Conservation (phyloP, 2,113 vertebrate species). For the Neogobius melanostomus region DNA sequence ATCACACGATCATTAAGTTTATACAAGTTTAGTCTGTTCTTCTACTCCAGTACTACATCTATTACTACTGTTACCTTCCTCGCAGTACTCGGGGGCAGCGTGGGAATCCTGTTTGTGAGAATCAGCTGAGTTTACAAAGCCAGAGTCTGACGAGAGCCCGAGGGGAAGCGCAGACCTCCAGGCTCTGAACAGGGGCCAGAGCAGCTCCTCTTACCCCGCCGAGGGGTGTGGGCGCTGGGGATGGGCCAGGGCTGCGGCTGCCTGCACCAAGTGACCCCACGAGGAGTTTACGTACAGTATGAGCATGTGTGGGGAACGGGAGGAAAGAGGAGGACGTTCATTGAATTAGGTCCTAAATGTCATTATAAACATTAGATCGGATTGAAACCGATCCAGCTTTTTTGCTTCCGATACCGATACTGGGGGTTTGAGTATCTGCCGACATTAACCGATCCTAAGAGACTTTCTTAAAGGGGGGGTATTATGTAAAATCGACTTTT, state of each 20-base stretch:
- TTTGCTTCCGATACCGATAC: too few relatives aligned
- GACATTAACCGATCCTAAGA: too few relatives aligned
- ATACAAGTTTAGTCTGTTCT: background rate
- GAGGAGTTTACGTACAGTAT: too few relatives aligned
- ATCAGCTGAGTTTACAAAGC: background rate
- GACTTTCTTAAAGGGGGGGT: too few relatives aligned
- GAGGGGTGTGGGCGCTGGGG: constrained; percentile 42
- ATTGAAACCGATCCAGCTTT: too few relatives aligned
- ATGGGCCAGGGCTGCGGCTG: constrained; percentile 50
- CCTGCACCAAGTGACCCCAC: constrained; percentile 64
- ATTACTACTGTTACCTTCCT: background rate
- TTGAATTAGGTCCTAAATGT: too few relatives aligned
- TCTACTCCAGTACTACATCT: background rate
- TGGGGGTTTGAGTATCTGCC: too few relatives aligned
- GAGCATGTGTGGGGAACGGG: too few relatives aligned
- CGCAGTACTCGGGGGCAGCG: background rate
- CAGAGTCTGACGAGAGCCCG: constrained; percentile 31
- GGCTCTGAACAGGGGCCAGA: constrained; percentile 58
- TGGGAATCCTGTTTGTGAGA: background rate
- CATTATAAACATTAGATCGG: too few relatives aligned
- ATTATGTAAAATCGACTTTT: too few relatives aligned
- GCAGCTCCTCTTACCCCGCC: constrained; percentile 53
- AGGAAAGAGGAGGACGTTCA: too few relatives aligned
- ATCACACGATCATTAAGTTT: too few relatives aligned
- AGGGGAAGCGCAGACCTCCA: constrained; percentile 41